A percentile compares a stretch with the other conserved stretches of the same genome.
These are phyloP conservation scores for Pygoscelis antarcticus DNA, from an alignment of 2,113 vertebrate species.

Conservation along the genomic window DNA sequence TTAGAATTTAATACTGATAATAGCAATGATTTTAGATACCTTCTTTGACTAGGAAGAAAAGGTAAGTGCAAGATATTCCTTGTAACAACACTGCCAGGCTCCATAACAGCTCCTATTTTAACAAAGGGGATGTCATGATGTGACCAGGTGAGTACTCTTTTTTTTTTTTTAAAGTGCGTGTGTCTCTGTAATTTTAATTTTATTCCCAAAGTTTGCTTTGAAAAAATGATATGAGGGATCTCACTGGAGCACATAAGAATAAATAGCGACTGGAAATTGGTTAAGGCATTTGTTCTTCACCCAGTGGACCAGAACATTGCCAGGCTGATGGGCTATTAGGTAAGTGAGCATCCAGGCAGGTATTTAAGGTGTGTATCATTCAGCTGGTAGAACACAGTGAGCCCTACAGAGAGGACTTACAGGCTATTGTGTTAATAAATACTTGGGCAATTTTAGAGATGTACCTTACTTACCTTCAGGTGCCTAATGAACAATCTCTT, in stretches of 20 bases:
- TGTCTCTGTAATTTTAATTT: background rate
- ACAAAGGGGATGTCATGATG: background rate
- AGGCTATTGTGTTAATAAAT: slow-evolving; percentile 28
- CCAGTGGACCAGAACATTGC: background rate
- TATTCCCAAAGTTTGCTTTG: background rate
- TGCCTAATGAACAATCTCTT: background rate
- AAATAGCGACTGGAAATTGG: slow-evolving; percentile 5
- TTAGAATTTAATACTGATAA: background rate
- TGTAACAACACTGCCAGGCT: background rate
- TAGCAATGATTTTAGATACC: background rate
- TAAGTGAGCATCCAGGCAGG: slow-evolving; percentile 19
- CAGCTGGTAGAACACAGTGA: background rate
- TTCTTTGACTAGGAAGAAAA: background rate
- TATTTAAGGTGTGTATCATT: slow-evolving; percentile 41
- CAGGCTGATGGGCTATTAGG: background rate
- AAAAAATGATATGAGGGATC: background rate
- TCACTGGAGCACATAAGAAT: background rate
- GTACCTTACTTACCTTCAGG: background rate
- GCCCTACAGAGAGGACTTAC: background rate
- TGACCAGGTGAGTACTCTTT: background rate
- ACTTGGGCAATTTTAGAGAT: slow-evolving; percentile 50
- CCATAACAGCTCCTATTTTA: background rate
- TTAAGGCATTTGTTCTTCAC: slow-evolving; percentile 32
- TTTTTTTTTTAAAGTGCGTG: background rate
- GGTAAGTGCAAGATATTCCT: background rate